A percentile compares a stretch with the other conserved stretches of the same genome.
Evolutionary conservation across 2,797 vertebrate species (phyloP).

Genomic region (Molossus molossus): DNA sequence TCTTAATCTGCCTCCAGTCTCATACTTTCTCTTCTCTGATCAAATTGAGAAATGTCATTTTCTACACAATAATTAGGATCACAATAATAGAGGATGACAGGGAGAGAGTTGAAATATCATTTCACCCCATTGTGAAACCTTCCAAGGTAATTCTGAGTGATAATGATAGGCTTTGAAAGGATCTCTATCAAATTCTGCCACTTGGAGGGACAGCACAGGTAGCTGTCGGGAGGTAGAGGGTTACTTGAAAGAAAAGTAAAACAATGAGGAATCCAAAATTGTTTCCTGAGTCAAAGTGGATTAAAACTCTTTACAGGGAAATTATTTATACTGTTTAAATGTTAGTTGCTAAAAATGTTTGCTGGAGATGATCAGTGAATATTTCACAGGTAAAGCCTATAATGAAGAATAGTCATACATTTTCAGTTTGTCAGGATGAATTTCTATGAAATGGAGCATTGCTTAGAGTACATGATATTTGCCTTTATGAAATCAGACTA

Average conservation of each 20-base stretch:
- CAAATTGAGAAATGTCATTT: conserved; percentile 65
- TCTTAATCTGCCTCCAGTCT: conserved; percentile 52
- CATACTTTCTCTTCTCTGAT: conserved; percentile 30
- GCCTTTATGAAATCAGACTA: background rate
- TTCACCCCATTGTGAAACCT: conserved; percentile 42
- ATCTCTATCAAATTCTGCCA: conserved; percentile 39
- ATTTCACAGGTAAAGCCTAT: conserved; percentile 54
- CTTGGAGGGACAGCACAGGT: conserved; percentile 29
- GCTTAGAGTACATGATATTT: conserved; percentile 3
- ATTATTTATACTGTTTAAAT: conserved; percentile 49
- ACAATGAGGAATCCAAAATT: conserved; percentile 56
- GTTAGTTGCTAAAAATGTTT: conserved; percentile 40
- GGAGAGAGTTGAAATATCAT: conserved; percentile 43
- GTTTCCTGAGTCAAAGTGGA: conserved; percentile 51
- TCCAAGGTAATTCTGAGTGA: conserved; percentile 50
- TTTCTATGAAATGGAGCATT: background rate
- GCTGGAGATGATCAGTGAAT: conserved; percentile 14
- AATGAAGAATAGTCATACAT: background rate
- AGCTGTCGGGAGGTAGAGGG: background rate
- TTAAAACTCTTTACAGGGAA: background rate
- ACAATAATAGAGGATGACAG: conserved; percentile 1
- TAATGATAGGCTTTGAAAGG: conserved; percentile 2
- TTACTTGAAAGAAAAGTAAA: conserved; percentile 61
- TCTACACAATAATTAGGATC: conserved; percentile 38
- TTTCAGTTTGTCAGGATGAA: background rate